phyloP scores from a whole-genome alignment of 53 echinoderm and acorn worm genomes.

The Holothuria leucospilota region DNA sequence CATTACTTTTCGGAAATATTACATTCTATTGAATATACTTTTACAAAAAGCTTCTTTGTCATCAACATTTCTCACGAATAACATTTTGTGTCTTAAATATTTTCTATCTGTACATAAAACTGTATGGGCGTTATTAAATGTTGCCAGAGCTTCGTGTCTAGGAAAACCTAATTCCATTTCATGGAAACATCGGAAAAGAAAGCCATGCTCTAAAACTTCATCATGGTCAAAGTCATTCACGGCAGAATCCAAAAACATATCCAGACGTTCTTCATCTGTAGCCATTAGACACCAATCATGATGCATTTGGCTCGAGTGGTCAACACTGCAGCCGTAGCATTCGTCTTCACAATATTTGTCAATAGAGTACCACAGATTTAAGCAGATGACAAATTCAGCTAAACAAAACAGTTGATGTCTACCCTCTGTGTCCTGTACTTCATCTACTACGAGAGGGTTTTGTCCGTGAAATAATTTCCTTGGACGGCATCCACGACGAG shows the following conservation, averaged over 20 bases:
- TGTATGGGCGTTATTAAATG: too few species aligned
- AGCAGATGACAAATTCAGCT: conserved; percentile 9
- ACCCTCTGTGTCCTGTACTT: background rate
- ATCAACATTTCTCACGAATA: too few species aligned
- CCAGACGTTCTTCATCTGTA: background rate
- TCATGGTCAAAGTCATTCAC: background rate
- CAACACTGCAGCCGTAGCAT: conserved; percentile 11
- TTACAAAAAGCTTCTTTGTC: too few species aligned
- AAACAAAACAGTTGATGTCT: background rate
- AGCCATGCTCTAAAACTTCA: background rate
- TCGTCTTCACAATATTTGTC: background rate
- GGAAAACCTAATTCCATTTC: background rate
- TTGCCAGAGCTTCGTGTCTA: background rate
- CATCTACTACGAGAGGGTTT: background rate
- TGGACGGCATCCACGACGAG: background rate
- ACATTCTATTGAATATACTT: too few species aligned
- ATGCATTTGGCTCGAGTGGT: conserved; percentile 22
- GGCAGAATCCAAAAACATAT: conserved; percentile 16
- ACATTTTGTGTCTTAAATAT: too few species aligned
- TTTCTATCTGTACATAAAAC: too few species aligned
- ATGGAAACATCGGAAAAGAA: background rate
- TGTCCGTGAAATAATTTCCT: conserved; percentile 3
- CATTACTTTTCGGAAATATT: too few species aligned
- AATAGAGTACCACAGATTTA: background rate
- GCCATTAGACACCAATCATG: conserved; percentile 27